Evolutionary conservation across 35 echinoderm and acorn worm species (phyloP), one percentile per base, ranked within the genome.

Genomic region (Ophiothrix spiculata): DNA sequence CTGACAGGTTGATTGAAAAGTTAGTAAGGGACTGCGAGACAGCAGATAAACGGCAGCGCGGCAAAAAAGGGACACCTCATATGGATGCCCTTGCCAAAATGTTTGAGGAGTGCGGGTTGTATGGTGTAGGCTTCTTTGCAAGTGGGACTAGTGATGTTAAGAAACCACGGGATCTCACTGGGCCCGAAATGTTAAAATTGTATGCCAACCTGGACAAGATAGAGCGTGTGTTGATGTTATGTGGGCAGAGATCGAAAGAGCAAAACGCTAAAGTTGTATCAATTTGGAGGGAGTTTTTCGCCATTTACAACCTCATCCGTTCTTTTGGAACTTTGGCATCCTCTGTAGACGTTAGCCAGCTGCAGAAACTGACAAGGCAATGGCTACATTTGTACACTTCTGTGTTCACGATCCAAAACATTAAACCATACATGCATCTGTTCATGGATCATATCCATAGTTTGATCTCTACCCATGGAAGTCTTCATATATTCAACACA

Each of bases 361-460:
- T 69, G 1, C 17, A 25, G 25, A 69, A 15, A 6, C 60, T 69
- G 17, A 25, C 60, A 34, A 33, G 56, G 81, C 41, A 83, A 60
- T 83, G 81, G 81, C 11, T 83, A 8, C 4, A 56, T 64, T 39
- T 83, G 54, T 83, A 56, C 34, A 29, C 29, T 37, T 56, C 42
- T 1, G 45, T 83, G 35, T 83, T 83, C 37, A 56, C 56, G 45
- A 29, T 49, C 32, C 45, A 40, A 8, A 37, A 83, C 64, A 36
- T 83, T 31, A 83, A 41, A 1, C 81, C 81, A 12, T 60, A 83
- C 34, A 83, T 83, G 81, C 81, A 83, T 64, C 64, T 84, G 31
- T 49, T 84, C 37, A 60, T 38, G 25, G 64, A 84, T 37, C 82
- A 84, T 84, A 38, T 64, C 36, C 37, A 29, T 38, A 35, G 36